A percentile compares a stretch with the other conserved stretches of the same genome.
phyloP scores from a whole-genome alignment of 2,797 vertebrate species.

The Rhynchonycteris naso region DNA sequence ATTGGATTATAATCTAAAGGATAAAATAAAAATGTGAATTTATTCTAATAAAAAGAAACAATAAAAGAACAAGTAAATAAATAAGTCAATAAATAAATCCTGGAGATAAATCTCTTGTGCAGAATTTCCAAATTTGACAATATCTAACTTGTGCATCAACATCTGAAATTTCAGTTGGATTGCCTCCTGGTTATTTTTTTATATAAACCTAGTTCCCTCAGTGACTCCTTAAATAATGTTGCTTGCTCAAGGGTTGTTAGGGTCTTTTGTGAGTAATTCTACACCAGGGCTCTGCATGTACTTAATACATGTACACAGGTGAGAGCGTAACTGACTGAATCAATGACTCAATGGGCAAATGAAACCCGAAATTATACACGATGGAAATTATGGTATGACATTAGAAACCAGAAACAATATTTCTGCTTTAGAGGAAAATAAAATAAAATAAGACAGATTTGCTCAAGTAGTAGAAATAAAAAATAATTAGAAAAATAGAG shows the following conservation, averaged over 20 bases:
- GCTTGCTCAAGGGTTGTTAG: not conserved
- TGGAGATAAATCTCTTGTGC: not conserved
- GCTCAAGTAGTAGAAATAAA: not conserved
- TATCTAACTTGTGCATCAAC: not conserved
- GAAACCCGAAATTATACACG: not conserved
- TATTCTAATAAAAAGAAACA: no score
- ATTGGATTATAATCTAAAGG: not conserved
- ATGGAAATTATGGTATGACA: not conserved
- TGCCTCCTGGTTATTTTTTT: not conserved
- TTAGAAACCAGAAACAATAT: not conserved
- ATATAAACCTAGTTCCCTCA: not conserved
- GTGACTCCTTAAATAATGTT: not conserved
- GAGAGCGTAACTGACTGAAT: not conserved
- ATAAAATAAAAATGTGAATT: no score
- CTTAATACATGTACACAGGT: not conserved
- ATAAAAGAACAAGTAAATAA: no score
- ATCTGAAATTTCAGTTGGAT: not conserved
- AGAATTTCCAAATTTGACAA: not conserved
- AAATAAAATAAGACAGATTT: not conserved
- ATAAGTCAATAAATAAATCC: not conserved
- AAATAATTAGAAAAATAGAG: not conserved
- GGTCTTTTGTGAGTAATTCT: not conserved
- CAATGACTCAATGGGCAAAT: not conserved
- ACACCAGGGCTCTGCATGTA: not conserved
- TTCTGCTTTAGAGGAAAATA: not conserved